Percentiles rank a stretch among this genome's conserved stretches.
Evolutionary conservation across 37 sponge, comb jelly and placozoan genomes (phyloP).

Genomic region (Ephydatia muelleri): DNA sequence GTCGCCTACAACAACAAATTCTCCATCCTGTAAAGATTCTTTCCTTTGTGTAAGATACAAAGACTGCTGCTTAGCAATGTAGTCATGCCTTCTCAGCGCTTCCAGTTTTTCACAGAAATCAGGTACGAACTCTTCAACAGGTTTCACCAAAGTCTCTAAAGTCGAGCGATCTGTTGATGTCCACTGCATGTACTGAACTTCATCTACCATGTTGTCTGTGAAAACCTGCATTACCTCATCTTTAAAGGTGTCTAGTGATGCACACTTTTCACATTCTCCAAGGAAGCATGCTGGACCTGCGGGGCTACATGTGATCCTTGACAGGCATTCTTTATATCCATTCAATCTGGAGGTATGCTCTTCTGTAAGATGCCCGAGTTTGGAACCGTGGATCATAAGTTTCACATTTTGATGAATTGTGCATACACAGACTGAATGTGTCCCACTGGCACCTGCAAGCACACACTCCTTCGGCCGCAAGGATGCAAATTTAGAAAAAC

Average conservation of each 20-base stretch:
- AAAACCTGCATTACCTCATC: constrained; percentile 4
- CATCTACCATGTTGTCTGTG: constrained; percentile 21
- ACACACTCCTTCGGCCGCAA: constrained; percentile 32
- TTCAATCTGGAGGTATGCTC: neutral
- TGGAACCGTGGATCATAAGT: constrained; percentile 37
- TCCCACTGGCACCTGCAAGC: constrained; percentile 42
- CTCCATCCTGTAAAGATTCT: constrained; percentile 15
- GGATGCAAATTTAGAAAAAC: constrained; percentile 40
- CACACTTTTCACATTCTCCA: constrained; percentile 11
- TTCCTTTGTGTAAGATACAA: constrained; percentile 12
- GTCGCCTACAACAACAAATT: constrained; percentile 30
- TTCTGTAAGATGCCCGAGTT: neutral
- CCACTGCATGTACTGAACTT: constrained; percentile 11
- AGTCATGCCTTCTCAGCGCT: constrained; percentile 15
- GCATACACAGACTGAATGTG: constrained; percentile 63
- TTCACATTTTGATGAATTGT: constrained; percentile 67
- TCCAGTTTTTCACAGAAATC: constrained; percentile 27
- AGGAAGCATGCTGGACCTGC: constrained; percentile 17
- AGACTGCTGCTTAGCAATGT: constrained; percentile 35
- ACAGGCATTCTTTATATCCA: constrained; percentile 12
- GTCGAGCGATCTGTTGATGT: constrained; percentile 29
- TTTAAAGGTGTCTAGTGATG: neutral
- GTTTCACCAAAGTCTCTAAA: constrained; percentile 30
- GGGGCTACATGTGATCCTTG: constrained; percentile 17
- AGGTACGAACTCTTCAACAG: constrained; percentile 26